Evolutionary conservation across 2,888 invertebrate species (phyloP).

Genomic region (Ichneumoninae sp.): DNA sequence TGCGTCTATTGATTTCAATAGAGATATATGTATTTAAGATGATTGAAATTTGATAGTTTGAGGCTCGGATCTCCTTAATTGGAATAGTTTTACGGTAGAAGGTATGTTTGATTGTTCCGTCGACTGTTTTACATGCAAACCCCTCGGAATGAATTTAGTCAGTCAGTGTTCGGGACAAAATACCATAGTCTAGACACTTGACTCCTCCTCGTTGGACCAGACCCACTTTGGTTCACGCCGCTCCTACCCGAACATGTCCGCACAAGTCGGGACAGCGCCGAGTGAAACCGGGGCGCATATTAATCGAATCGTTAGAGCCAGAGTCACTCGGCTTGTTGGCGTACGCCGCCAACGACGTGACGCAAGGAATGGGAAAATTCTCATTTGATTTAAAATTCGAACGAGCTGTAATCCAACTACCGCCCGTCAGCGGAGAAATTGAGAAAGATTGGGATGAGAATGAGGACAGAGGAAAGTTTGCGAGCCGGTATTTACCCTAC

Average conservation of each 20-base stretch:
- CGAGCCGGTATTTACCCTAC: background rate
- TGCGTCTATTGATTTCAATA: background rate
- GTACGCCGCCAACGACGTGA: slow-evolving; percentile 28
- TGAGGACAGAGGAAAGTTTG: slow-evolving; percentile 1
- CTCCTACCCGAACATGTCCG: slow-evolving; percentile 36
- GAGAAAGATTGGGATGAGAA: slow-evolving; percentile 1
- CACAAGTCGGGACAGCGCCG: slow-evolving; percentile 43
- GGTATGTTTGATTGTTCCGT: slow-evolving; percentile 8
- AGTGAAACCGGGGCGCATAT: slow-evolving; percentile 56
- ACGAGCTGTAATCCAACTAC: slow-evolving; percentile 47
- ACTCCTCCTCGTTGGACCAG: slow-evolving; percentile 23
- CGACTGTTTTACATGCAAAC: slow-evolving; percentile 38
- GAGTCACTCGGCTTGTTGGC: slow-evolving; percentile 18
- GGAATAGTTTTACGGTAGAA: slow-evolving; percentile 1
- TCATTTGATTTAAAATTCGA: slow-evolving; percentile 55
- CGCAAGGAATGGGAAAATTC: slow-evolving; percentile 38
- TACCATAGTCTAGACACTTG: slow-evolving; percentile 14
- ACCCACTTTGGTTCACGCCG: slow-evolving; percentile 14
- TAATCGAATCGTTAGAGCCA: slow-evolving; percentile 64
- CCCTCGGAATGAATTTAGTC: slow-evolving; percentile 34
- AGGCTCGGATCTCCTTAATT: background rate
- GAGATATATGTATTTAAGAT: background rate
- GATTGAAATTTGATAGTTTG: slow-evolving; percentile 7
- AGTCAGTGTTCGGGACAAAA: slow-evolving; percentile 21
- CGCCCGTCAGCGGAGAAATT: slow-evolving; percentile 18